phyloP scores from a whole-genome alignment of 1,140 invertebrate species.

The Bactericera cockerelli region DNA sequence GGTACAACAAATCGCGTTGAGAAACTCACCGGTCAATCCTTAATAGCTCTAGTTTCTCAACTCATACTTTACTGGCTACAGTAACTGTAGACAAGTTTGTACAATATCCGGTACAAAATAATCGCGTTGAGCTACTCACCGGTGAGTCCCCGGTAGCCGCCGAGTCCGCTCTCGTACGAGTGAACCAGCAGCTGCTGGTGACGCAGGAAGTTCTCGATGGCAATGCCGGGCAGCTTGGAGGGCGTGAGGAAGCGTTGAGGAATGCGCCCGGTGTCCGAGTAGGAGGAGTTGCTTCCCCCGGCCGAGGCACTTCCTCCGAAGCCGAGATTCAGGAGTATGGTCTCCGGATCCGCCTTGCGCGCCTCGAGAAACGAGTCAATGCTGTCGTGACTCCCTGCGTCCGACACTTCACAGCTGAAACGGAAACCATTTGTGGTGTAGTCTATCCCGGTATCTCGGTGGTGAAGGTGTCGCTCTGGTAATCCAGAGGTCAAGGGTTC shows the following conservation, averaged over 20 bases:
- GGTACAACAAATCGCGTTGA: too few relatives aligned
- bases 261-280: slow-evolving; percentile 31
- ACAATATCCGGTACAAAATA: too few relatives aligned
- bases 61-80: too few relatives aligned
- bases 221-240: slow-evolving; percentile 38
- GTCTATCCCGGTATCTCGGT: too few relatives aligned
- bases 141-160: slow-evolving; percentile 43
- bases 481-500: too few relatives aligned
- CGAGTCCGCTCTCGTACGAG: slow-evolving; percentile 40
- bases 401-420: slow-evolving; percentile 18
- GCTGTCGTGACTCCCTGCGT: slow-evolving; percentile 47
- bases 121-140: too few relatives aligned
- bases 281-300: slow-evolving; percentile 27
- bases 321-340: slow-evolving; percentile 51
- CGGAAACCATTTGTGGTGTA: too few relatives aligned
- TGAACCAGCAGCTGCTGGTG: slow-evolving; percentile 40
- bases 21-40: too few relatives aligned
- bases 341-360: slow-evolving; percentile 55
- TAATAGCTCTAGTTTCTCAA: too few relatives aligned
- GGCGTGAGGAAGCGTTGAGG: slow-evolving; percentile 47
- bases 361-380: slow-evolving; percentile 56
- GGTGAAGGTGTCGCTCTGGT: too few relatives aligned
- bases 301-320: slow-evolving; percentile 33
- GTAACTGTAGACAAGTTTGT: too few relatives aligned
- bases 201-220: slow-evolving; percentile 39